phyloP scores from a whole-genome alignment of 2,888 invertebrate genomes.

The Cryptophagus acutangulus region DNA sequence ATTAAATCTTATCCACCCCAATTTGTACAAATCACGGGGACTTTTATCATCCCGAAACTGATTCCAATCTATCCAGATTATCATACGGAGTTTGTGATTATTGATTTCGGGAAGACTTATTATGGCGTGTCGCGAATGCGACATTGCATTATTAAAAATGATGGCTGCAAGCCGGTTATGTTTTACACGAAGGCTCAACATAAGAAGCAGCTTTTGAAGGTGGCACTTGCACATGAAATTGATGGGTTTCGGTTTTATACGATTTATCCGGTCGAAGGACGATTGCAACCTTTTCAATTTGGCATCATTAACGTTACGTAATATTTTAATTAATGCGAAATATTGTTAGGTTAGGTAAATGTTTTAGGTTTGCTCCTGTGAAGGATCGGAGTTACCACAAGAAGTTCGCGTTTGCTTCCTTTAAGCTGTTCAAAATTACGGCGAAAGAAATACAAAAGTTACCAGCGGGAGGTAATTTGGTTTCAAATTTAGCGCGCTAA shows the following conservation, averaged over 20 bases:
- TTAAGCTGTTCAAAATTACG: no score
- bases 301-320: constrained; percentile 12
- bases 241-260: constrained; percentile 27
- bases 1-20: constrained; percentile 39
- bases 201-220: no score
- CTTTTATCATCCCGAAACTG: constrained; percentile 43
- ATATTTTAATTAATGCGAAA: not conserved
- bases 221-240: no score
- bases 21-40: constrained; percentile 35
- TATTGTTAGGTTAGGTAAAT: no score
- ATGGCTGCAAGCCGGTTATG: constrained; percentile 43
- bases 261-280: constrained; percentile 30
- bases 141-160: constrained; percentile 46
- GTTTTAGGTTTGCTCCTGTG: no score
- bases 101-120: constrained; percentile 46
- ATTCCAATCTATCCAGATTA: constrained; percentile 38
- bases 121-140: constrained; percentile 41
- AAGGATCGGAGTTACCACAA: no score
- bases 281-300: constrained; percentile 21
- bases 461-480: no score
- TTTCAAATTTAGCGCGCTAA: no score
- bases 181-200: no score
- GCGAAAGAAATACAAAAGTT: no score
- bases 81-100: constrained; percentile 40
- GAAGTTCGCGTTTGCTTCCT: no score